Evolutionary conservation across 2,113 vertebrate species (phyloP).

Genomic region (Montifringilla adamsi): DNA sequence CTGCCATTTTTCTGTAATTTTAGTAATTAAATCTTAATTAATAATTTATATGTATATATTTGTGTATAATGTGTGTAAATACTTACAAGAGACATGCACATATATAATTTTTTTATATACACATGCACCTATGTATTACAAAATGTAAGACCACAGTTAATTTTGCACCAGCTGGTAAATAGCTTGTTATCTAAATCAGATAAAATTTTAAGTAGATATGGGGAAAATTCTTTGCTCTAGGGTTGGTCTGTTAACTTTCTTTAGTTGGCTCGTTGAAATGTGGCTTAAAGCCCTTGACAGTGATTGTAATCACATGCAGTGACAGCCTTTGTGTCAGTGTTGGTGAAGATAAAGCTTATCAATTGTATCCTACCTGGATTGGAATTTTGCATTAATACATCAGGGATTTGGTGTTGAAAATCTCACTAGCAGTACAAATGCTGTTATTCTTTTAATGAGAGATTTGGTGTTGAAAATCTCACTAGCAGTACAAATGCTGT

Average conservation of each 20-base stretch:
- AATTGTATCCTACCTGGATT: conserved; percentile 16
- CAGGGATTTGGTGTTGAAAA: conserved; percentile 5
- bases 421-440: neutral
- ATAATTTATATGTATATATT: neutral
- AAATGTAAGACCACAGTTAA: neutral
- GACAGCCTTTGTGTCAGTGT: neutral
- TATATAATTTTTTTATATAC: neutral
- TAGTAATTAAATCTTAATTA: neutral
- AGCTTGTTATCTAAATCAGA: conserved; percentile 2
- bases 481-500: neutral
- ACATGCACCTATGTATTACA: neutral
- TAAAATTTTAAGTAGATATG: neutral
- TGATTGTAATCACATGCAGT: neutral
- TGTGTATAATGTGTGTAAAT: neutral
- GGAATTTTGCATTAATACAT: conserved; percentile 2
- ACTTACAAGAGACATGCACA: neutral
- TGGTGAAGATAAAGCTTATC: conserved; percentile 27
- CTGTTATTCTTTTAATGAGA: neutral
- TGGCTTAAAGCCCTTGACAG: conserved; percentile 15
- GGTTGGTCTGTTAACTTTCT: neutral
- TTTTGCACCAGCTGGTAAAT: neutral
- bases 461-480: conserved; percentile 3
- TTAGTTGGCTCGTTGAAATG: conserved; percentile 13
- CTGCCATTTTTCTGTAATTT: neutral
- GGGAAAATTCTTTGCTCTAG: neutral